Evolutionary conservation across 2,113 vertebrate species (phyloP).

Genomic region (Narcine bancroftii): DNA sequence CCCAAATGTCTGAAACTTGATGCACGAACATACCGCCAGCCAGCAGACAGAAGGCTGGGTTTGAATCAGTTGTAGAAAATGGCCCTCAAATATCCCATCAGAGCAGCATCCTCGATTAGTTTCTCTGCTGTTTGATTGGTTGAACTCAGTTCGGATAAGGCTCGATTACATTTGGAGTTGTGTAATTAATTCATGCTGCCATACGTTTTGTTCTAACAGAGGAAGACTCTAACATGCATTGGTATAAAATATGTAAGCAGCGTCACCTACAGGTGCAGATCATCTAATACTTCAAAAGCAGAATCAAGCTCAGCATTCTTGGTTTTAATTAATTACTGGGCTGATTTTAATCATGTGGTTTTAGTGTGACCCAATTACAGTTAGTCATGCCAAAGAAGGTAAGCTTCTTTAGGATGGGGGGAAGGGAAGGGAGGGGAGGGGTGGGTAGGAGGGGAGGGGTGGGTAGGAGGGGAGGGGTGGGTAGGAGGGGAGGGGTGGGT

Average conservation of each 20-base stretch:
- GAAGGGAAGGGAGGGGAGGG: no score
- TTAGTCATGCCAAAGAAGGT: no score
- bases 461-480: no score
- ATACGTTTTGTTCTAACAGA: background rate
- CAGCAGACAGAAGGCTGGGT: background rate
- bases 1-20: background rate
- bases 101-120: background rate
- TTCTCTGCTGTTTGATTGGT: background rate
- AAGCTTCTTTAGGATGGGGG: no score
- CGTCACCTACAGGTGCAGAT: background rate
- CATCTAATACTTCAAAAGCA: background rate
- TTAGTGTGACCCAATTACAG: no score
- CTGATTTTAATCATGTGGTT: no score
- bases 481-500: no score
- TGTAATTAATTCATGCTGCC: background rate
- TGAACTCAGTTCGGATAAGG: background rate
- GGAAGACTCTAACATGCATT: background rate
- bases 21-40: background rate
- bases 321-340: background rate
- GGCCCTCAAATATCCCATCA: background rate
- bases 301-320: background rate
- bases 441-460: no score
- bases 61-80: background rate
- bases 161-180: background rate
- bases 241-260: background rate